Conservation (phyloP, 2,888 invertebrate genomes). For the Melieria crassipennis region DNA sequence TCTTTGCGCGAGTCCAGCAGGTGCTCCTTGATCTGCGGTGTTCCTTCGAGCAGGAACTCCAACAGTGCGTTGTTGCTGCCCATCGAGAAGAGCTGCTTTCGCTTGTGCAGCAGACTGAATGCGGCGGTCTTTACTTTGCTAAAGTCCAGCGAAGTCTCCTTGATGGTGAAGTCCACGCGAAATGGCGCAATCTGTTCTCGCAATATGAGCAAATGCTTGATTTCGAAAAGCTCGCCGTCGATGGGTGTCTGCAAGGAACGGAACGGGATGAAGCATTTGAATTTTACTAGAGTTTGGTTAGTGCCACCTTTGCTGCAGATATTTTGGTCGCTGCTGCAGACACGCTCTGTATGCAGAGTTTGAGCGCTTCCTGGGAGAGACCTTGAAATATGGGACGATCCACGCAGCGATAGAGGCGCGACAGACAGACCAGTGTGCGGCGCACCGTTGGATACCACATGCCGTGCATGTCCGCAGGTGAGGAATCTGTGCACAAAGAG, state of each 20-base stretch:
- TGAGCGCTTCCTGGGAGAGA: conserved; percentile 93
- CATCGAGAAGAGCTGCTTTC: conserved; percentile 86
- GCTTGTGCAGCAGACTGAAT: conserved; percentile 77
- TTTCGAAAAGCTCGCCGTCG: conserved; percentile 97
- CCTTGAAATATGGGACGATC: conserved; percentile 97
- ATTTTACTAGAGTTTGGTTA: neutral
- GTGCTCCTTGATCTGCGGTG: conserved; percentile 92
- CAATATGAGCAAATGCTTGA: conserved; percentile 95
- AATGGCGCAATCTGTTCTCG: conserved; percentile 98
- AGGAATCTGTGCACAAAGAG: conserved; percentile 71
- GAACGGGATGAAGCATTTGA: neutral
- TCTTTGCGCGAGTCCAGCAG: conserved; percentile 94
- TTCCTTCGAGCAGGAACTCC: conserved; percentile 91
- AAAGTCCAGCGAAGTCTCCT: conserved; percentile 93
- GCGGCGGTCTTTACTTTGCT: conserved; percentile 91
- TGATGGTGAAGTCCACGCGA: conserved; percentile 92
- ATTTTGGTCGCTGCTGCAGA: conserved; percentile 84
- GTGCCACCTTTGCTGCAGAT: conserved; percentile 72
- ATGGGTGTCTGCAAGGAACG: conserved; percentile 70
- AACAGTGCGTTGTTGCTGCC: conserved; percentile 90
- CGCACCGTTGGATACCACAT: conserved; percentile 99
- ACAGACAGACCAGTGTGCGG: conserved; percentile 92
- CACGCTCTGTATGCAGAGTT: conserved; percentile 91
- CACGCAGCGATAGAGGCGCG: conserved; percentile 87
- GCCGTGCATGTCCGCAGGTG: conserved; percentile 96